A percentile compares a stretch with the other conserved stretches of the same genome.
Evolutionary conservation across 2,797 vertebrate species (phyloP).

Genomic region (Fringilla coelebs): DNA sequence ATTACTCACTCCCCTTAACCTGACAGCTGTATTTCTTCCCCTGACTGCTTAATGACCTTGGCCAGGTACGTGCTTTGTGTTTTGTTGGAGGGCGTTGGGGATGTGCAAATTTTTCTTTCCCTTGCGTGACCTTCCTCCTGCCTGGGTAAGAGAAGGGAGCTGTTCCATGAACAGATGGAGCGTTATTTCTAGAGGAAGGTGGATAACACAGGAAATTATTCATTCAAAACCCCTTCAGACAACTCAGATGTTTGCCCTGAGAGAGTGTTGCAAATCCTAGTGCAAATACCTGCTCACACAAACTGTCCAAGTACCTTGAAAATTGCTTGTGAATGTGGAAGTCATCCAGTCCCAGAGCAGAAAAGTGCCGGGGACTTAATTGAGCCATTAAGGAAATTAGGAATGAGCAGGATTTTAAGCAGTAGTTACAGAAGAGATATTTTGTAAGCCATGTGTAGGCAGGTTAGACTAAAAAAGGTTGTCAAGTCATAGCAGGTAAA

Average conservation of each 20-base stretch:
- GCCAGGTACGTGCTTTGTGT: background rate
- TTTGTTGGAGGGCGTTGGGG: background rate
- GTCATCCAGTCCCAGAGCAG: background rate
- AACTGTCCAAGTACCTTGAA: background rate
- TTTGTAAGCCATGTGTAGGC: background rate
- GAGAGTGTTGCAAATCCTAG: slow-evolving; percentile 38
- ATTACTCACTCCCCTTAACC: slow-evolving; percentile 52
- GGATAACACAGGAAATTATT: slow-evolving; percentile 39
- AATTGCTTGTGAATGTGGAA: background rate
- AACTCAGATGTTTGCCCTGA: slow-evolving; percentile 43
- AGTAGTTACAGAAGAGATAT: background rate
- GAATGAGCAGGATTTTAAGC: background rate
- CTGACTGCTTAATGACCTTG: slow-evolving; percentile 42
- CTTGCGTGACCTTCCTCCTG: background rate
- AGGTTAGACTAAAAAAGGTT: background rate
- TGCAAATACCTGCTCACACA: slow-evolving; percentile 34
- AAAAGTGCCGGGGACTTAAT: background rate
- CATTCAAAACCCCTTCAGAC: slow-evolving; percentile 35
- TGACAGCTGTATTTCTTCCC: slow-evolving; percentile 53
- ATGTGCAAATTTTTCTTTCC: background rate
- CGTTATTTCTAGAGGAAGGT: slow-evolving; percentile 17
- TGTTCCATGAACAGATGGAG: slow-evolving; percentile 39
- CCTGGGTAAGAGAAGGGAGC: background rate
- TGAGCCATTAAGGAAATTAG: background rate
- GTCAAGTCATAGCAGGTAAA: background rate